Percentiles rank a stretch among this genome's conserved stretches.
These are phyloP conservation scores for Theristicus caerulescens DNA, from an alignment of 2,113 vertebrate species.

Conservation along the genomic window DNA sequence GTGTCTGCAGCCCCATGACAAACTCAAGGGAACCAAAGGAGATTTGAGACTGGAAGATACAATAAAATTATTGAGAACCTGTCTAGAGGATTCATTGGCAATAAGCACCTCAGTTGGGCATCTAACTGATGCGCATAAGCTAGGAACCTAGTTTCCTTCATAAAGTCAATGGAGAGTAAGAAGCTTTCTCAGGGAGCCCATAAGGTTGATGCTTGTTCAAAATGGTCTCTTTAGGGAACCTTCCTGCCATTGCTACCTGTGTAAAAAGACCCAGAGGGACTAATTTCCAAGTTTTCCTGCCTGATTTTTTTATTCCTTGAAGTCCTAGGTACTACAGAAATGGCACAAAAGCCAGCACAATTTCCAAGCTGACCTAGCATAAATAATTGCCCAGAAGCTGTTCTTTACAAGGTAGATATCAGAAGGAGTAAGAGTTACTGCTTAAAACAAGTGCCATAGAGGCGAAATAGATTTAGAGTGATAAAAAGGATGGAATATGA, in stretches of 20 bases:
- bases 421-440: background rate
- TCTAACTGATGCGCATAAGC: background rate
- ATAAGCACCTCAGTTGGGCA: background rate
- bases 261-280: background rate
- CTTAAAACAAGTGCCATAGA: background rate
- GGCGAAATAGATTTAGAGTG: background rate
- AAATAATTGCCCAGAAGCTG: background rate
- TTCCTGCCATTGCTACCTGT: background rate
- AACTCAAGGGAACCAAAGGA: background rate
- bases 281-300: background rate
- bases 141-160: background rate
- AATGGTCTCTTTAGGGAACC: background rate
- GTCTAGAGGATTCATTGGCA: background rate
- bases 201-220: background rate
- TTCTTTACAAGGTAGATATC: background rate
- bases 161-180: background rate
- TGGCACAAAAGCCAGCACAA: background rate
- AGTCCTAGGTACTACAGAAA: background rate
- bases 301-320: background rate
- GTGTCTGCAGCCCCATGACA: background rate
- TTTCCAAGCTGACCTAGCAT: background rate
- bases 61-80: background rate
- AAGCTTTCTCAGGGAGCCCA: background rate
- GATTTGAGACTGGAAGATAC: background rate
- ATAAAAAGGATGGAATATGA: background rate